These are phyloP conservation scores for Lordiphosa collinella DNA, from an alignment of 1,140 invertebrate species.

Conservation along the genomic window DNA sequence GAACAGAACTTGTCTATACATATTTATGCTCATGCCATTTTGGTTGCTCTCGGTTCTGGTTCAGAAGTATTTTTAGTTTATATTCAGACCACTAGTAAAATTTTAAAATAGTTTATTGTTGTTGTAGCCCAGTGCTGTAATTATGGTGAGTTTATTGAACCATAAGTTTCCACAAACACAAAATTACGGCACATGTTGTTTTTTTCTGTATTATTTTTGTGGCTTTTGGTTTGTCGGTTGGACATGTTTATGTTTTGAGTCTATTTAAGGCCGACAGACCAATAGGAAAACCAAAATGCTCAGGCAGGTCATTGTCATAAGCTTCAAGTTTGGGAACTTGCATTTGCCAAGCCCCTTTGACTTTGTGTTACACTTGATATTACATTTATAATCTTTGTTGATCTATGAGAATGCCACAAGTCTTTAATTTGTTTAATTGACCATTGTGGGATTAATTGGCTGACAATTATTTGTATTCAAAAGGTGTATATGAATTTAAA, in stretches of 20 bases:
- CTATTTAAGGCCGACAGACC: constrained; percentile 52
- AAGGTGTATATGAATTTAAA: too few relatives aligned
- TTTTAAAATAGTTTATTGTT: constrained; percentile 32
- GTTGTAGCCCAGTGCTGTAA: constrained; percentile 21
- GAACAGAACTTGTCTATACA: not conserved
- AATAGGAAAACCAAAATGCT: too few relatives aligned
- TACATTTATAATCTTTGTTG: too few relatives aligned
- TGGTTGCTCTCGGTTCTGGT: constrained; percentile 18
- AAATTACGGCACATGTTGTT: not conserved
- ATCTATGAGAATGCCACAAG: too few relatives aligned
- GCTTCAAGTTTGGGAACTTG: too few relatives aligned
- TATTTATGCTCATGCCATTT: not conserved
- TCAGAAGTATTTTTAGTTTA: constrained; percentile 30
- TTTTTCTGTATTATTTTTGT: not conserved
- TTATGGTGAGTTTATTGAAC: constrained; percentile 61
- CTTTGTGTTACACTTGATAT: too few relatives aligned
- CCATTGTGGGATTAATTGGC: too few relatives aligned
- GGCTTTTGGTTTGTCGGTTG: constrained; percentile 1
- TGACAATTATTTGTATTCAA: too few relatives aligned
- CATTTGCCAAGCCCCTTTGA: too few relatives aligned
- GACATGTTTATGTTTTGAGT: constrained; percentile 37
- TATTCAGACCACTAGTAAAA: constrained; percentile 22
- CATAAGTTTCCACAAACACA: constrained; percentile 19
- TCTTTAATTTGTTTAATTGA: too few relatives aligned
- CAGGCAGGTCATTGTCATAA: too few relatives aligned